phyloP scores from a whole-genome alignment of 2,888 invertebrate genomes.

The Luffia ferchaultella region DNA sequence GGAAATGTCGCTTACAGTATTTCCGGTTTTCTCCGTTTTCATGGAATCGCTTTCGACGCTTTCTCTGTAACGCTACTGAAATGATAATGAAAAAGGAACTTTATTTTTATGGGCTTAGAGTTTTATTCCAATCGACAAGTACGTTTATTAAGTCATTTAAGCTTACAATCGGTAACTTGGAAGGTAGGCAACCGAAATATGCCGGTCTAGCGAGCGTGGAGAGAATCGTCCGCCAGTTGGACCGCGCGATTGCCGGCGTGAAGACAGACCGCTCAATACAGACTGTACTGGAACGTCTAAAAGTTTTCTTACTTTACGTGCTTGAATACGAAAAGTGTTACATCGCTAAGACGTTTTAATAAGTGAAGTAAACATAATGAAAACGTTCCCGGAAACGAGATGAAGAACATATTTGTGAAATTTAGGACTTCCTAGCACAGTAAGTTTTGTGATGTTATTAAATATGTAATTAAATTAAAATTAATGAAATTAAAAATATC shows the following conservation, averaged over 20 bases:
- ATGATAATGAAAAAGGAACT: no score
- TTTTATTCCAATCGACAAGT: slow-evolving; percentile 15
- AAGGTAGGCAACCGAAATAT: slow-evolving; percentile 51
- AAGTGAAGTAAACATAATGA: not conserved
- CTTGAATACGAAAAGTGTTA: slow-evolving; percentile 21
- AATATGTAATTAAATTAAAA: no score
- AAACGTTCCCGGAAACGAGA: not conserved
- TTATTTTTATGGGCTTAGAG: no score
- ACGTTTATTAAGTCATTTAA: not conserved
- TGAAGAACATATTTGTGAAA: no score
- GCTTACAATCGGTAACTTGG: slow-evolving; percentile 35
- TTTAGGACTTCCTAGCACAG: no score
- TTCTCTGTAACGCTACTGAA: no score
- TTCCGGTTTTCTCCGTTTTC: no score
- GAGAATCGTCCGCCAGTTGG: slow-evolving; percentile 53
- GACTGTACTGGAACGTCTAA: slow-evolving; percentile 33
- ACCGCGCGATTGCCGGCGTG: slow-evolving; percentile 48
- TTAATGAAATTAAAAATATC: no score
- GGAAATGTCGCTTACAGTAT: no score
- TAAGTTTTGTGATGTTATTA: no score
- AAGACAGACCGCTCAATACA: slow-evolving; percentile 29
- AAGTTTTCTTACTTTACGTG: slow-evolving; percentile 51
- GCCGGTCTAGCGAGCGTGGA: slow-evolving; percentile 41
- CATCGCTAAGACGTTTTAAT: not conserved
- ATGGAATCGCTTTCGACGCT: no score